Percentiles rank a stretch among this genome's conserved stretches.
Evolutionary conservation across 1,140 invertebrate genomes (phyloP).

Genomic region (Leptinotarsa undecemlineata): DNA sequence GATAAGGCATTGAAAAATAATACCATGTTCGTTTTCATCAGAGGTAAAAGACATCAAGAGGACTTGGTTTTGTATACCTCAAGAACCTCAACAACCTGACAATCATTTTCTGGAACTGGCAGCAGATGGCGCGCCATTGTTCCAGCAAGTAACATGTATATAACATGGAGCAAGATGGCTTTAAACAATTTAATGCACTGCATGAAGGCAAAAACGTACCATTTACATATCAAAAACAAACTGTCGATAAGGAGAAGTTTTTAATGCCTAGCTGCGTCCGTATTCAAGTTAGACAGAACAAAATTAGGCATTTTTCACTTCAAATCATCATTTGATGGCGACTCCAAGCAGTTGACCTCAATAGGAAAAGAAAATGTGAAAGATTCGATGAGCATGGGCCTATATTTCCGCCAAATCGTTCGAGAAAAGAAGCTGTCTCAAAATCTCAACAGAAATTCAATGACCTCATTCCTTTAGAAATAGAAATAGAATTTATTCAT

Average conservation of each 20-base stretch:
- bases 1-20: neutral
- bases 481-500: too few relatives aligned
- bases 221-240: neutral
- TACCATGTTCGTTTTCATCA: constrained; percentile 1
- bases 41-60: constrained; percentile 2
- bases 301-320: neutral
- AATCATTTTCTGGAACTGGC: too few relatives aligned
- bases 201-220: neutral
- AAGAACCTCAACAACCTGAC: neutral
- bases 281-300: neutral
- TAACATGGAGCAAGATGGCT: too few relatives aligned
- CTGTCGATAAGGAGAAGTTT: neutral
- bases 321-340: neutral
- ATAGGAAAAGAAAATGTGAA: neutral
- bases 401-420: neutral
- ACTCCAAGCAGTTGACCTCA: neutral
- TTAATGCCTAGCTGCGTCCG: neutral
- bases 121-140: too few relatives aligned
- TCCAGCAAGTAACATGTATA: too few relatives aligned
- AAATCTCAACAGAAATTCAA: neutral
- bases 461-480: neutral
- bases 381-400: neutral
- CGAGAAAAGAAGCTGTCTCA: neutral
- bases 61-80: neutral
- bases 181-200: too few relatives aligned